These are phyloP conservation scores for Lacanobia wlatinum DNA, from an alignment of 2,888 invertebrate species.

Conservation along the genomic window DNA sequence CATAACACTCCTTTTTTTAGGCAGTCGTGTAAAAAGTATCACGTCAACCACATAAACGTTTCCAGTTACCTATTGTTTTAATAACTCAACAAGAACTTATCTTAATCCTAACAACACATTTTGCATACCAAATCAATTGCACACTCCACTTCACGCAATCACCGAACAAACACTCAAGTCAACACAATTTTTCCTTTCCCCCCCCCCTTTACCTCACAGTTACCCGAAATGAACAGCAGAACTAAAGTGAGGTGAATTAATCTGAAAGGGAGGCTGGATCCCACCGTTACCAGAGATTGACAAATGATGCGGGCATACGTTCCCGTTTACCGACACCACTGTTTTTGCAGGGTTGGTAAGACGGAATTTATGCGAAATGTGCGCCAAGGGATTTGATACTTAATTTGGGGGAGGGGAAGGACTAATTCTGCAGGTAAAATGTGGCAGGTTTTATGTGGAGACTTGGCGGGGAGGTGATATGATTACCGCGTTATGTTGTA, in stretches of 20 bases:
- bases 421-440: constrained; percentile 27
- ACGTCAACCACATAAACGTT: too few relatives aligned
- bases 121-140: constrained; percentile 26
- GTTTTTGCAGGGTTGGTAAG: constrained; percentile 62
- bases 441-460: constrained; percentile 46
- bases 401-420: constrained; percentile 38
- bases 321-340: constrained; percentile 55
- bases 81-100: neutral
- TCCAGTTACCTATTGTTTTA: too few relatives aligned
- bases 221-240: constrained; percentile 61
- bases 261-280: constrained; percentile 60
- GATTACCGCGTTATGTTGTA: constrained; percentile 47
- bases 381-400: constrained; percentile 48
- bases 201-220: constrained; percentile 9
- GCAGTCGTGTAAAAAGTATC: too few relatives aligned
- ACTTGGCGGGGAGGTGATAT: constrained; percentile 50
- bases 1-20: too few relatives aligned
- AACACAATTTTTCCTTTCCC: constrained; percentile 42
- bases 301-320: constrained; percentile 70
- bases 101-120: neutral
- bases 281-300: constrained; percentile 64
- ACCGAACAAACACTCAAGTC: constrained; percentile 40
- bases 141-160: constrained; percentile 35
- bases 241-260: constrained; percentile 67
- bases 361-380: constrained; percentile 54